These are phyloP conservation scores for Cassiopea andromeda DNA, from an alignment of 30 jellyfish, hydroid and myxozoan genomes.

Conservation along the genomic window DNA sequence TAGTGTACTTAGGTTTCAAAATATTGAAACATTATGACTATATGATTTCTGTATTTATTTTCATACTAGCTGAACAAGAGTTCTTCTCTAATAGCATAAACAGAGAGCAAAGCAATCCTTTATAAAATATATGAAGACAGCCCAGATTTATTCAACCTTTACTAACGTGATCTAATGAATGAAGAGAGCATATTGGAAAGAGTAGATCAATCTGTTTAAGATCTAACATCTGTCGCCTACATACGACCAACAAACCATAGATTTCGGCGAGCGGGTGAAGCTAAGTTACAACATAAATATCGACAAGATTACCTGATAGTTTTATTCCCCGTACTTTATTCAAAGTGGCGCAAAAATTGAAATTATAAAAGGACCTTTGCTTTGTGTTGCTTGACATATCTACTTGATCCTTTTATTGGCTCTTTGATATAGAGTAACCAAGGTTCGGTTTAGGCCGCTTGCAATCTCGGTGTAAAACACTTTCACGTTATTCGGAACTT, in stretches of 20 bases:
- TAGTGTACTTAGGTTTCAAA: too few relatives aligned
- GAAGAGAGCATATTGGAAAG: not conserved
- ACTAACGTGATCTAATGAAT: not conserved
- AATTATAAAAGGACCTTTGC: constrained; percentile 58
- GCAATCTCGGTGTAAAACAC: not conserved
- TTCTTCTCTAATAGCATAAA: too few relatives aligned
- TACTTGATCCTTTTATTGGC: not conserved
- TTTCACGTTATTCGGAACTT: not conserved
- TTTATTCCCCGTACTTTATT: constrained; percentile 71
- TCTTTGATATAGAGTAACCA: not conserved
- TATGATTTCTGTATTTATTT: too few relatives aligned
- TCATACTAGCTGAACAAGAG: too few relatives aligned
- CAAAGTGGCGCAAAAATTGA: constrained; percentile 72
- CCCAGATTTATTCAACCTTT: too few relatives aligned
- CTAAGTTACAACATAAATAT: not conserved
- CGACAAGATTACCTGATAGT: constrained; percentile 40
- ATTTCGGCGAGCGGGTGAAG: not conserved
- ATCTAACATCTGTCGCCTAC: constrained; percentile 18
- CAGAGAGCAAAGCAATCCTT: too few relatives aligned
- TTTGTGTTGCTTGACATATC: constrained; percentile 67
- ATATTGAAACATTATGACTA: too few relatives aligned
- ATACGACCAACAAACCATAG: not conserved
- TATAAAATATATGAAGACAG: too few relatives aligned
- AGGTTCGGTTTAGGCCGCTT: not conserved
- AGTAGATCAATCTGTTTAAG: not conserved